Base-by-base conservation (phyloP, 2,888 invertebrate species). In the Germaria angustata region DNA sequence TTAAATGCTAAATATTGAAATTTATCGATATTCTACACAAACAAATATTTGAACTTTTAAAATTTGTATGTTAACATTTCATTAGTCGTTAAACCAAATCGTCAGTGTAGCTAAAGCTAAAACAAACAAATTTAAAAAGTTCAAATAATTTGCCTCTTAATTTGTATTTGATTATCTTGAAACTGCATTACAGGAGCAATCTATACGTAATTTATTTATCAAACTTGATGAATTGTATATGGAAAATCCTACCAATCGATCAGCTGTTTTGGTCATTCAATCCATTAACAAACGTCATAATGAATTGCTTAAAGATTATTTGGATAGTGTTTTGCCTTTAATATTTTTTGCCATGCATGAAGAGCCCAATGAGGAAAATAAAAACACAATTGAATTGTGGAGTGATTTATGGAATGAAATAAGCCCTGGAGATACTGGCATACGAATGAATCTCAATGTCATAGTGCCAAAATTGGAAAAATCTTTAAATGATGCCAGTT, bases 261-360 rank as follows among this genome's bases (percentile, higher is more conserved):
- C 95, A 0, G 78, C 78, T 13, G 94, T 96, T 73, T 92, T 94
- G 71, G 94, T 95, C 0, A 92, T 98, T 20, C 96, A 96, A 87
- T 94, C 97, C 0, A 94, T 97, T 81, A 95, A 95, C 57, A 95
- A 95, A 86, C 95, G 97, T 69, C 95, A 96, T 91, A 95, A 95
- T 85, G 97, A 97, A 84, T 93, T 96, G 69, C 91, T 98, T 49
- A 96, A 95, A 88, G 94, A 95, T 87, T 95, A 96, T 88, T 94
- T 95, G 34, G 93, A 93, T 8, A 91, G 94, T 28, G 92, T 96
- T 9, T 93, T 98, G 86, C 97, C 98, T 0, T 92, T 97, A 73
- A 95, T 96, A 22, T 98, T 97, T 90, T 94, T 97, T 84, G 98
- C 97, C 11, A 98, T 97, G 96, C 98, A 98, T 87, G 95, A 94